These are phyloP conservation scores for Lamellibrachia satsuma DNA, from an alignment of 2,888 invertebrate genomes.

Conservation along the genomic window DNA sequence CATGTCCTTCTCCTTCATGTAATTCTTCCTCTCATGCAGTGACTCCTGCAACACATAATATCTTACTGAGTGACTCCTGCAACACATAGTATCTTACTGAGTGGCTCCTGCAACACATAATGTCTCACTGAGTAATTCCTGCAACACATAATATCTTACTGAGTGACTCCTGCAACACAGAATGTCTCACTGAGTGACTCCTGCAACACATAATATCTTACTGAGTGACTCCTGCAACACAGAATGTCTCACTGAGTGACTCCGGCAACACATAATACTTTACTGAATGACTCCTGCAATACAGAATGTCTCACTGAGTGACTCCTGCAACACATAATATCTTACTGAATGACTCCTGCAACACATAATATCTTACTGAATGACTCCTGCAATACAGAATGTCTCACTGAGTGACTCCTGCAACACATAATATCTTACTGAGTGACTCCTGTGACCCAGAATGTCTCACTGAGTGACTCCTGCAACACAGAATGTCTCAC, in stretches of 20 bases:
- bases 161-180: background rate
- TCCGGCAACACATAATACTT: background rate
- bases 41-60: conserved; percentile 49
- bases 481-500: background rate
- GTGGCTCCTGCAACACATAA: background rate
- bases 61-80: background rate
- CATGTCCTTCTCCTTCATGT: conserved; percentile 61
- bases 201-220: background rate
- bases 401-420: background rate
- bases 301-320: background rate
- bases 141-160: background rate
- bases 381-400: background rate
- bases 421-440: background rate
- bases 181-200: background rate
- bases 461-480: background rate
- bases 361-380: background rate
- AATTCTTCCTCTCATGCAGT: conserved; percentile 56
- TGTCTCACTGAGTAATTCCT: background rate
- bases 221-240: background rate
- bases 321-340: background rate
- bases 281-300: background rate
- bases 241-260: background rate
- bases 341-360: background rate
- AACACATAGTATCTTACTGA: background rate
- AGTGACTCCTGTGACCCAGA: background rate